Conservation (phyloP, 30 jellyfish, hydroid and myxozoan species). For the Hydractinia symbiolongicarpus region DNA sequence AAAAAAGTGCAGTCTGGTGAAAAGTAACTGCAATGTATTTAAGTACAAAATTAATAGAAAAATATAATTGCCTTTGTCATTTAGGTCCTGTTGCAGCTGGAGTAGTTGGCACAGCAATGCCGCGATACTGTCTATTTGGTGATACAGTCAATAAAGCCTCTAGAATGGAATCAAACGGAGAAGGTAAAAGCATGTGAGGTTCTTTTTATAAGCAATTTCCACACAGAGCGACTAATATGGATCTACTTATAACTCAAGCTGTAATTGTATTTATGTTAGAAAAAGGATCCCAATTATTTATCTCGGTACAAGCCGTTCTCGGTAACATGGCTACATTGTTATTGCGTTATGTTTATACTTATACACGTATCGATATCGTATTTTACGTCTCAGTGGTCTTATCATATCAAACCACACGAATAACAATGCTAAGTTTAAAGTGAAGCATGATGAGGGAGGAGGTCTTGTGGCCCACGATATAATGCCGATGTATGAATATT, state of each 20-base stretch:
- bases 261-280: neutral
- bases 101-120: slow-evolving; percentile 81
- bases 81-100: slow-evolving; percentile 86
- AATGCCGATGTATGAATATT: no score
- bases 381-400: no score
- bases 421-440: no score
- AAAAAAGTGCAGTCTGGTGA: neutral
- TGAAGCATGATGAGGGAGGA: no score
- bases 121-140: slow-evolving; percentile 81
- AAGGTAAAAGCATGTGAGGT: neutral
- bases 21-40: neutral
- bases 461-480: no score
- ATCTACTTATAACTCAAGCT: neutral
- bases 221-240: neutral
- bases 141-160: slow-evolving; percentile 82
- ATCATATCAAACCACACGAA: no score
- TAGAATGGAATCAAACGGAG: slow-evolving; percentile 50
- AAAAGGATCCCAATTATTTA: neutral
- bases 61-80: neutral
- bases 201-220: neutral
- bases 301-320: neutral
- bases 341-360: no score
- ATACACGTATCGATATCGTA: no score
- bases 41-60: neutral
- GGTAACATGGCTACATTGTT: neutral